phyloP scores from a whole-genome alignment of 2,888 invertebrate species.

The Papilio elwesi region DNA sequence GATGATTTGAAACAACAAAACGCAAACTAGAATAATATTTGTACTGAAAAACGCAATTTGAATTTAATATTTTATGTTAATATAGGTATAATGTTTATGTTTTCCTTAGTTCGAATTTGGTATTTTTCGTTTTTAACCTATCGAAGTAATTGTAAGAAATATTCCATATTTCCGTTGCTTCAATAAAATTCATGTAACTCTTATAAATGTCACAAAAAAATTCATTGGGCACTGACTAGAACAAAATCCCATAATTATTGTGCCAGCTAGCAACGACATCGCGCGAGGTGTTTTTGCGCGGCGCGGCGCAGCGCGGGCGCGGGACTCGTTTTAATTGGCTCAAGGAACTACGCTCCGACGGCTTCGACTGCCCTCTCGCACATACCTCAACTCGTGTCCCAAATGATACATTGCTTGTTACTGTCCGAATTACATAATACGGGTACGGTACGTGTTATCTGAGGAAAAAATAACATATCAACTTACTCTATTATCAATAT shows the following conservation, averaged over 20 bases:
- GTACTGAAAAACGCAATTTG: no score
- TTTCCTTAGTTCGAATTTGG: no score
- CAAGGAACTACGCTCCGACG: slow-evolving; percentile 75
- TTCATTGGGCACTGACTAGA: neutral
- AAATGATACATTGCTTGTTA: slow-evolving; percentile 17
- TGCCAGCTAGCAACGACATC: slow-evolving; percentile 37
- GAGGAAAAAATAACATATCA: no score
- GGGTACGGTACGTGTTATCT: no score
- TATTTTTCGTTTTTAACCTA: no score
- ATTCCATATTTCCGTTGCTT: neutral
- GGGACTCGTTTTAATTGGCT: slow-evolving; percentile 65
- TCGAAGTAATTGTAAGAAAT: no score
- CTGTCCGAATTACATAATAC: neutral
- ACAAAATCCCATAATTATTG: slow-evolving; percentile 25
- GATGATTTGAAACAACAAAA: no score
- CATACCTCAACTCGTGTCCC: slow-evolving; percentile 41
- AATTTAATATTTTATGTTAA: no score
- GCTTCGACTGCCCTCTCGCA: slow-evolving; percentile 55
- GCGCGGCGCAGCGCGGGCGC: slow-evolving; percentile 46
- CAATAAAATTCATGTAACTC: neutral
- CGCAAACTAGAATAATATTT: no score
- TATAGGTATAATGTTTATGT: no score
- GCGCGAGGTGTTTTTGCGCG: slow-evolving; percentile 59
- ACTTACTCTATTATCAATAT: neutral
- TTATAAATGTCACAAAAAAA: neutral